Evolutionary conservation across 2,888 invertebrate genomes (phyloP).

Genomic region (Lagria hirta): DNA sequence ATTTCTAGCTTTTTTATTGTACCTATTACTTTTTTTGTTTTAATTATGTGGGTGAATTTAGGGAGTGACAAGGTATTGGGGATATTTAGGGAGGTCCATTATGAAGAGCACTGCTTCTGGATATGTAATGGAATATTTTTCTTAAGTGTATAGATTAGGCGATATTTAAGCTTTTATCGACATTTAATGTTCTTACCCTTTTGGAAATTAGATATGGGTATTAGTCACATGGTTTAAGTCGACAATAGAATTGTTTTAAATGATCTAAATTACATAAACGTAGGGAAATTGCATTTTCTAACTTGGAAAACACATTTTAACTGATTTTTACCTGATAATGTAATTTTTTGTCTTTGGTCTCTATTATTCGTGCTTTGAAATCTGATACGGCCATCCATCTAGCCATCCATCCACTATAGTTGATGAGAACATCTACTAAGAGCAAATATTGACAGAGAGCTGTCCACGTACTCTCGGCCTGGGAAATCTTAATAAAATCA

Average conservation of each 20-base stretch:
- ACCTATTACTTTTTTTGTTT: too few relatives aligned
- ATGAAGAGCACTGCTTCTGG: too few relatives aligned
- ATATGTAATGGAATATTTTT: too few relatives aligned
- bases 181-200: constrained; percentile 19
- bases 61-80: too few relatives aligned
- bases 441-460: constrained; percentile 65
- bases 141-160: too few relatives aligned
- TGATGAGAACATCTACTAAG: constrained; percentile 64
- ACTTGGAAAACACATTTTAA: too few relatives aligned
- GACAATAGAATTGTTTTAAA: constrained; percentile 52
- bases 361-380: constrained; percentile 26
- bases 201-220: constrained; percentile 22
- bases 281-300: too few relatives aligned
- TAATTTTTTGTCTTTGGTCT: constrained; percentile 13
- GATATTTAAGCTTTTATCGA: too few relatives aligned
- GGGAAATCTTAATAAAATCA: constrained; percentile 52
- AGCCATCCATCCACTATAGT: constrained; percentile 49
- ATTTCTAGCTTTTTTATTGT: too few relatives aligned
- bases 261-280: too few relatives aligned
- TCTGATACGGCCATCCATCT: constrained; percentile 36
- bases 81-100: too few relatives aligned
- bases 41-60: too few relatives aligned
- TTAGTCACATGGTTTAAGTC: constrained; percentile 45
- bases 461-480: constrained; percentile 49
- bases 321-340: constrained; percentile 6